Evolutionary conservation across 2,888 invertebrate genomes (phyloP), one percentile per base, ranked within the genome.

Genomic region (Pocota personata): DNA sequence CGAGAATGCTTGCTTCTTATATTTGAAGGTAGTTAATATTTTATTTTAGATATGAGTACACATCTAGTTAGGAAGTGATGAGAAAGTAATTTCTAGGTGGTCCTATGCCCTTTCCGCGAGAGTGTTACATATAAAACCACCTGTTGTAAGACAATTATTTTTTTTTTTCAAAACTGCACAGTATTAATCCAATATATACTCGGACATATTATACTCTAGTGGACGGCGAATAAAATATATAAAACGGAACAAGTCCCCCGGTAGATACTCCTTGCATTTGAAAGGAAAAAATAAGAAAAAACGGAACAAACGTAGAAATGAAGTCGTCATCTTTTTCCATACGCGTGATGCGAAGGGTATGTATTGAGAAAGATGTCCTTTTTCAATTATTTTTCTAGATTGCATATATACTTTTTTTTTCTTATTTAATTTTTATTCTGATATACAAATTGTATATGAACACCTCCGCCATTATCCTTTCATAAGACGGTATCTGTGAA

Each of bases 291-390:
- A 43, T 16, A 16, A 40, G 2, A 30, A 8, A 27, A 32, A 35
- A 58, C 35, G 64, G 48, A 37, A 19, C 16, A 46, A 72, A 55
- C 35, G 4, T 8, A n/a, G 80, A 52, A 58, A 86, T 86, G 86
- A 86, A 86, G 86, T 86, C 86, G 76, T 86, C 86, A 86, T 86
- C 86, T 8, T 86, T 86, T 82, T 86, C 86, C 55, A 86, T 86
- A 86, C 86, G 86, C 72, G 86, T 86, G 60, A 86, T 86, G 86
- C 82, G 86, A 82, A 86, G 86, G 86, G 86, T 86, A 86, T 72
- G 86, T 86, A 86, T 37, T 16, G 12, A 14, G n/a, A 19, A 12
- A 30, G 14, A 35, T 57, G 3, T 76, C n/a, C 27, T 35, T 73
- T 46, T 62, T 10, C 46, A 27, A 1, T 14, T 46, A 35, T 35